phyloP scores from a whole-genome alignment of 2,888 invertebrate genomes.

The Acanthosepion esculentum region DNA sequence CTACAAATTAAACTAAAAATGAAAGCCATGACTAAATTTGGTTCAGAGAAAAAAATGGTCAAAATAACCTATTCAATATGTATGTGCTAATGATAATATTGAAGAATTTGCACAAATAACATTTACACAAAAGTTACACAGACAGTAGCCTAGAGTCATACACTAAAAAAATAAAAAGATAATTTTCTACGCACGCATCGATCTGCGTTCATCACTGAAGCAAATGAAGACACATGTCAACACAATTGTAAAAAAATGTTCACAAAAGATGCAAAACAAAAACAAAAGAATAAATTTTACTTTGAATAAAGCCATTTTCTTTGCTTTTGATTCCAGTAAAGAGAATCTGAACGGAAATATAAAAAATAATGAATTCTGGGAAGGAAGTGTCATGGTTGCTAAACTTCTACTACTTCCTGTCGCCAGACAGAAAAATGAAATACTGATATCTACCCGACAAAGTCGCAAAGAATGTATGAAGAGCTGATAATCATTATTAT shows the following conservation, averaged over 20 bases:
- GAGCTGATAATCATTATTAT: too few species aligned
- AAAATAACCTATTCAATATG: too few species aligned
- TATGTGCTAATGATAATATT: too few species aligned
- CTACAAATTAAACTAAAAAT: too few species aligned
- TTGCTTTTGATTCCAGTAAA: neutral
- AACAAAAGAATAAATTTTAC: neutral
- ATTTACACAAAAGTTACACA: neutral
- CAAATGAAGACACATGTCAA: too few species aligned
- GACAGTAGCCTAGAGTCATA: neutral
- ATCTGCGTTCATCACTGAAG: too few species aligned
- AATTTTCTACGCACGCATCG: too few species aligned
- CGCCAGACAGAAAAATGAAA: neutral
- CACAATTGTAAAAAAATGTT: too few species aligned
- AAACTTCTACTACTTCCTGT: neutral
- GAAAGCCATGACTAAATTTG: too few species aligned
- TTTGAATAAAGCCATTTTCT: neutral
- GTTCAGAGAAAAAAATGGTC: too few species aligned
- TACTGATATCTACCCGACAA: neutral
- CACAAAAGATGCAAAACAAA: neutral
- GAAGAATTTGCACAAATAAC: too few species aligned
- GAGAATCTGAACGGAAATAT: slow-evolving; percentile 13
- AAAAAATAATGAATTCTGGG: slow-evolving; percentile 23
- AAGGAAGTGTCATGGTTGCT: slow-evolving; percentile 20
- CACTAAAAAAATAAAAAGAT: too few species aligned
- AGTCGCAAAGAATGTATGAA: neutral